These are phyloP conservation scores for Drosophila neocordata DNA, from an alignment of 1,140 invertebrate species.

Conservation along the genomic window DNA sequence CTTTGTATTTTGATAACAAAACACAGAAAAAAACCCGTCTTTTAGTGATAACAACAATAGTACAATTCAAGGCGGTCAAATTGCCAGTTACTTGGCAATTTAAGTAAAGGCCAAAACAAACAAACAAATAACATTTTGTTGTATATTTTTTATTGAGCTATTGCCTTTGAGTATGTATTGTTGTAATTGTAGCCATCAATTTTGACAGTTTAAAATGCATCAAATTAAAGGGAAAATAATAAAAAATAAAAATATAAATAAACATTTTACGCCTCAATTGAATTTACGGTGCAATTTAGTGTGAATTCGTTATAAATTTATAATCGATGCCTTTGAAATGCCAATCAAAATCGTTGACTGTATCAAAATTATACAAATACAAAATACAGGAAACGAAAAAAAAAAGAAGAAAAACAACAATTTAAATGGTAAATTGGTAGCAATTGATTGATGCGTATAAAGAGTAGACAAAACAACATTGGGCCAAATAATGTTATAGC, in stretches of 20 bases:
- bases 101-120: slow-evolving; percentile 5
- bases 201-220: slow-evolving; percentile 7
- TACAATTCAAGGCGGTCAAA: neutral
- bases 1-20: slow-evolving; percentile 11
- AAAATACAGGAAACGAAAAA: neutral
- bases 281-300: slow-evolving; percentile 63
- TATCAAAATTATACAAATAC: neutral
- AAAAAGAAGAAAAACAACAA: neutral
- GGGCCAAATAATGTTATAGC: too few species aligned
- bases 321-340: slow-evolving; percentile 17
- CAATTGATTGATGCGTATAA: too few species aligned
- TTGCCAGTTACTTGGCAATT: neutral
- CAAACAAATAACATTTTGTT: neutral
- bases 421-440: too few species aligned
- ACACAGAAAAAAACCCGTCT: neutral
- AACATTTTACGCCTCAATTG: slow-evolving; percentile 68
- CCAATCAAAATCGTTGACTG: neutral
- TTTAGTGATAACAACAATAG: neutral
- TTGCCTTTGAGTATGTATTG: neutral
- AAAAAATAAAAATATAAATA: slow-evolving; percentile 37
- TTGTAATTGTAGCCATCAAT: slow-evolving; percentile 36
- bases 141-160: slow-evolving; percentile 29
- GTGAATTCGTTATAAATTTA: slow-evolving; percentile 36
- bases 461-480: too few species aligned
- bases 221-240: neutral